Conservation (phyloP, 2,113 vertebrate genomes). For the Cynoglossus semilaevis region DNA sequence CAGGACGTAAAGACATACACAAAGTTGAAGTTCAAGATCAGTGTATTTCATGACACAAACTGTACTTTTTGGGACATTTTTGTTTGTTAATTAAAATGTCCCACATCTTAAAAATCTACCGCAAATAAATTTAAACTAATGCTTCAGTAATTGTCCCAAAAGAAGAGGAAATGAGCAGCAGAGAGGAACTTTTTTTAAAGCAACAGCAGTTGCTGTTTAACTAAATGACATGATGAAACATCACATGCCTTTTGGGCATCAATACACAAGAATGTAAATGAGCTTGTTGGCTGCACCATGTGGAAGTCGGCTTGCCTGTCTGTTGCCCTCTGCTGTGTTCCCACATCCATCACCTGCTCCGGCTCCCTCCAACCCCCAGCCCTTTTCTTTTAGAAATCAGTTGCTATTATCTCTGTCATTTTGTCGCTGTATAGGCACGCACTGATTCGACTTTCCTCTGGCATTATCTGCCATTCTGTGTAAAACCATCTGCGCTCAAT, state of each 20-base stretch:
- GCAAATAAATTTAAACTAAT: neutral
- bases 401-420: conserved; percentile 36
- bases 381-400: conserved; percentile 40
- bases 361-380: neutral
- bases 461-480: conserved; percentile 31
- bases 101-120: too few relatives aligned
- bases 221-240: neutral
- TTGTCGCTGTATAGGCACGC: conserved; percentile 25
- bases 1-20: too few relatives aligned
- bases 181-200: neutral
- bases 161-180: too few relatives aligned
- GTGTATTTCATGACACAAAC: too few relatives aligned
- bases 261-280: conserved; percentile 25
- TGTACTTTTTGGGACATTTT: too few relatives aligned
- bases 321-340: conserved; percentile 28
- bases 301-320: conserved; percentile 9
- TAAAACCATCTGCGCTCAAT: conserved; percentile 53
- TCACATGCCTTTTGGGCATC: neutral
- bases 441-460: conserved; percentile 19
- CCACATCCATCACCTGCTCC: conserved; percentile 36
- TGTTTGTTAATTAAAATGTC: too few relatives aligned
- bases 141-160: neutral
- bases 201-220: neutral
- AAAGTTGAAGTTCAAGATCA: too few relatives aligned
- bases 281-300: conserved; percentile 15